Evolutionary conservation across 1,140 invertebrate species (phyloP), one percentile per base, ranked within the genome.

Genomic region (Diachasmimorpha longicaudata): DNA sequence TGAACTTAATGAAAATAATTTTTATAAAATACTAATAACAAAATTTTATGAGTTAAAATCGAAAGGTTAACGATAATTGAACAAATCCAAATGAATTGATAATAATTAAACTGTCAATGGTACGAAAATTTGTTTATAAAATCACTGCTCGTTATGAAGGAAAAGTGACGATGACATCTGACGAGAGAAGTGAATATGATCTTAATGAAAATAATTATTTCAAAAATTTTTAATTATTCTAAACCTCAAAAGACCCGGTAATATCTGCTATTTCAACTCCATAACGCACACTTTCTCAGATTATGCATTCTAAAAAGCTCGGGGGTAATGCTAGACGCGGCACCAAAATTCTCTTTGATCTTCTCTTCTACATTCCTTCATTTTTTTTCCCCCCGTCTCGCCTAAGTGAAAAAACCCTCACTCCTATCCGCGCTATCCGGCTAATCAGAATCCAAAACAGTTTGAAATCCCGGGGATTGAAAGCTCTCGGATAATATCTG

Each of bases 231-330:
- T 63, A 63, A 63, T 63, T 4, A 63, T 25, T 25, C 23, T 19
- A 63, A 63, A 63, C 19, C 19, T 63, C 23, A 63, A 31, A 63
- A 63, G 58, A 63, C 13, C 23, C 19, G 11, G 4, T 21, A 55
- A 55, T 55, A 63, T 63, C 58, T 25, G 19, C 58, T 1, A 63
- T 63, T 63, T 63, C 23, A 55, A 55, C 23, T 25, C 58, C 23
- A 63, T 63, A 63, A 63, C 58, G 11, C 58, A 23, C 58, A 63
- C 58, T 63, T 63, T 63, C 23, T 63, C 58, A 63, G 77, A 81
- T 80, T 82, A 82, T 82, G 79, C 80, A 80, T 81, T 80, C 73
- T 77, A 74, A 78, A 79, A 76, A 77, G 58, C 78, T 76, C 55
- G 76, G 70, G 75, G 80, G 77, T 58, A 46, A 73, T 76, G 70